Base-by-base conservation (phyloP, 23 tunicate species). In the Styela clava region DNA sequence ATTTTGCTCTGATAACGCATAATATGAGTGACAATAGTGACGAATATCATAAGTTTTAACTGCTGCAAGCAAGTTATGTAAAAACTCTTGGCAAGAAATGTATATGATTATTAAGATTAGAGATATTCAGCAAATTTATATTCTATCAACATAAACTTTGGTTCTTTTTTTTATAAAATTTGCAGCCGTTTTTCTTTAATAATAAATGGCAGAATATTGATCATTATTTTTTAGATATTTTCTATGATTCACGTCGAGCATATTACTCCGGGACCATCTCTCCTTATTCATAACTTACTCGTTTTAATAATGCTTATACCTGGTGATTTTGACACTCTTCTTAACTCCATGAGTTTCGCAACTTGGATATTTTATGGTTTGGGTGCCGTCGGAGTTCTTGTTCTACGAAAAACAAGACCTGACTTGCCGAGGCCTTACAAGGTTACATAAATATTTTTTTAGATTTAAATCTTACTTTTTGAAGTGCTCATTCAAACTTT, bases 341-440 rank as follows among this genome's bases (percentile, higher is more conserved):
- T 89, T 24, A 84, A 85, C 79, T 82, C 85, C 16, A 77, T 74
- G 52, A 79, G 88, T 74, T 89, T 85, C 36, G 72, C 87, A 1
- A 34, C 85, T 19, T 89, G 95, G 95, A 33, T 79, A 7, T 84
- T 89, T 70, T 84, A 89, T 35, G 95, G 88, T 9, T 31, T 89
- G 36, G 80, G 79, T 32, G 37, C 70, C 27, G 88, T 78, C 23
- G 76, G 88, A 18, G 88, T 89, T 63, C 18, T 89, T 24, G 84
- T 89, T 2, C 70, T 89, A 29, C 70, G 95, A 35, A 29, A 63
- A 34, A 79, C 69, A 21, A 35, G 63, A 18, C 82, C 84, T 25
- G 82, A 89, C 23, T 21, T 78, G 51, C 85, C 79, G 3, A 61
- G 95, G 33, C 88, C 85, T 2, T 89, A 64, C 82, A 89, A 79